Evolutionary conservation across 2,113 vertebrate genomes (phyloP).

Genomic region (Percina caprodes): DNA sequence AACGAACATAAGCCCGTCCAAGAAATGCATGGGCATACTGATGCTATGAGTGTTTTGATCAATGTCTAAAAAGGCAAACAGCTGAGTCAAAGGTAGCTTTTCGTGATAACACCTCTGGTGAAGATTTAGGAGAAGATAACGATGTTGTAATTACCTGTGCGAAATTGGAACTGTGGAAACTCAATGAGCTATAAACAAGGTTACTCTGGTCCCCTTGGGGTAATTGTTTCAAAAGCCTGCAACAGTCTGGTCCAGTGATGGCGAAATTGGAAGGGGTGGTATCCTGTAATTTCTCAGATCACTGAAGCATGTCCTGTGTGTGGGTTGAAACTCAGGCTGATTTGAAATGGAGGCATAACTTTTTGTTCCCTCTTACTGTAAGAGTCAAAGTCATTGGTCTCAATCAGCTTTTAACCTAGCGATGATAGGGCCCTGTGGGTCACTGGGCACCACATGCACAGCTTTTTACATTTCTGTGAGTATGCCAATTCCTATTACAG

Average conservation of each 20-base stretch:
- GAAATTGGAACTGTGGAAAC: conserved; percentile 74
- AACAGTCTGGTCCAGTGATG: conserved; percentile 73
- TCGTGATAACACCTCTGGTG: conserved; percentile 49
- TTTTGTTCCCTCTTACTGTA: conserved; percentile 70
- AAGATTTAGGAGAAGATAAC: conserved; percentile 72
- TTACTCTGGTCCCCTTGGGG: conserved; percentile 75
- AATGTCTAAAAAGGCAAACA: conserved; percentile 50
- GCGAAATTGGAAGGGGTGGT: conserved; percentile 77
- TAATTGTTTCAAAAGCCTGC: conserved; percentile 78
- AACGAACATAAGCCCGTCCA: conserved; percentile 54
- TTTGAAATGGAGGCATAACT: conserved; percentile 78
- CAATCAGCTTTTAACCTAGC: conserved; percentile 63
- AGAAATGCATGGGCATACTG: conserved; percentile 55
- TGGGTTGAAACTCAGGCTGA: conserved; percentile 67
- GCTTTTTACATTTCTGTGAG: conserved; percentile 56
- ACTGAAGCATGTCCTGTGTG: conserved; percentile 75
- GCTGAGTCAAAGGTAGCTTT: conserved; percentile 59
- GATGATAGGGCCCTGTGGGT: conserved; percentile 57
- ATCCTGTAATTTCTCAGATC: conserved; percentile 82
- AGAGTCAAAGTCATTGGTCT: conserved; percentile 69
- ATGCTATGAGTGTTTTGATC: conserved; percentile 63
- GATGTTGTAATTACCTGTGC: conserved; percentile 75
- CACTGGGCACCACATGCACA: conserved; percentile 52
- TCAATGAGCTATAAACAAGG: conserved; percentile 82
- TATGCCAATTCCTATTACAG: conserved; percentile 49